These are phyloP conservation scores for Smutsia temminckii DNA, from an alignment of 2,797 vertebrate species.

Conservation along the genomic window DNA sequence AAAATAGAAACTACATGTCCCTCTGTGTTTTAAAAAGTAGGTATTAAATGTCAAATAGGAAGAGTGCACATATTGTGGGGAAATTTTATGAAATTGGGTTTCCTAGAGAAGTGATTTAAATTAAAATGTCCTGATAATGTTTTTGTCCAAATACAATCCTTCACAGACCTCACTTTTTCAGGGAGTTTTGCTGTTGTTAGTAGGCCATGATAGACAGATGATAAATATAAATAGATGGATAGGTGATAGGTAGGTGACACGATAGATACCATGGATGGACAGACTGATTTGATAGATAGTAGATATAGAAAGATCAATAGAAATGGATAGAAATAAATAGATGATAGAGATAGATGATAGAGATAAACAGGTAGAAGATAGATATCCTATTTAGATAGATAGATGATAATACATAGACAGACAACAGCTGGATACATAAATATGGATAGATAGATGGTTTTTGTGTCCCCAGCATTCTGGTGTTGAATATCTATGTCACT, in stretches of 20 bases:
- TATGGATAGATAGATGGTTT: not conserved
- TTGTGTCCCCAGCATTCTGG: not conserved
- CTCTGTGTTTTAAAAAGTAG: conserved; percentile 13
- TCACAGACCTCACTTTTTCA: not conserved
- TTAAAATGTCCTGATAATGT: conserved; percentile 17
- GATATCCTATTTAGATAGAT: not conserved
- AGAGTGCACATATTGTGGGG: not conserved
- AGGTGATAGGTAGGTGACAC: not conserved
- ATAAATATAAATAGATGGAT: not conserved
- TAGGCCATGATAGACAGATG: not conserved
- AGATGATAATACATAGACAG: not conserved
- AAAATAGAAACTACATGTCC: conserved; percentile 25
- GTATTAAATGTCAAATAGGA: conserved; percentile 21
- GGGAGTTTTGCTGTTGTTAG: not conserved
- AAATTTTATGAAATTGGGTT: conserved; percentile 47
- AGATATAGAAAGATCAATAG: not conserved
- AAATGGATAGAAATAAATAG: not conserved
- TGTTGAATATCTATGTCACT: not conserved
- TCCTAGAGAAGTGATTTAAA: conserved; percentile 46
- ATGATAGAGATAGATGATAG: not conserved
- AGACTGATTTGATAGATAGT: not conserved
- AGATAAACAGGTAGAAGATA: not conserved
- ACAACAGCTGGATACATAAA: not conserved
- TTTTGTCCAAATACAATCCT: not conserved
- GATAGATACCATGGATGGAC: not conserved